Conservation (phyloP, 2,888 invertebrate species). For the Andrena hattorfiana region DNA sequence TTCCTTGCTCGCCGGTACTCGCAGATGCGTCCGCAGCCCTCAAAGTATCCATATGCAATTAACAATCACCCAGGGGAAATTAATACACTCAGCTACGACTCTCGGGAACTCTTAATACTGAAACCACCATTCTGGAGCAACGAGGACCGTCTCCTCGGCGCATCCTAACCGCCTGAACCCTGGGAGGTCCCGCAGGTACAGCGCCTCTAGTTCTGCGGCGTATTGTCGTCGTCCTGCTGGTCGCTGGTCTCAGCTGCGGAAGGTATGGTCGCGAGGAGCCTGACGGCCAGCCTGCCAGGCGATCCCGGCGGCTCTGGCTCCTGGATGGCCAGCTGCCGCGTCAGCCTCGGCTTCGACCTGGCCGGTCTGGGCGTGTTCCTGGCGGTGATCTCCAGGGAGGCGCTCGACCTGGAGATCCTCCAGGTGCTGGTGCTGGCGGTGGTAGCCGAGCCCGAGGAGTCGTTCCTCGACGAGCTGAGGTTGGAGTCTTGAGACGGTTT, state of each 20-base stretch:
- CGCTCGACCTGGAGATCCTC: conserved; percentile 94
- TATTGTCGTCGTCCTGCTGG: conserved; percentile 88
- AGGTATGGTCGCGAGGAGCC: conserved; percentile 90
- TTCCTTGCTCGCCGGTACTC: not conserved
- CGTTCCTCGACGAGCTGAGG: conserved; percentile 95
- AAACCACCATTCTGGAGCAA: conserved; percentile 42
- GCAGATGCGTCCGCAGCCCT: not conserved
- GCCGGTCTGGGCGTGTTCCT: conserved; percentile 78
- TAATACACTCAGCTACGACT: conserved; percentile 11
- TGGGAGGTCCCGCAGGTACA: not conserved
- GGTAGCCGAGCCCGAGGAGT: conserved; percentile 95
- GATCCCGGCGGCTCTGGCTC: conserved; percentile 90
- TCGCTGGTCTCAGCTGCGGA: conserved; percentile 91
- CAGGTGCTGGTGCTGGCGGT: conserved; percentile 96
- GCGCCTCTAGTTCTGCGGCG: conserved; percentile 44
- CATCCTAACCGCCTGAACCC: conserved; percentile 5
- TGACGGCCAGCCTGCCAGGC: conserved; percentile 86
- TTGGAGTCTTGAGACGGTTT: conserved; percentile 97
- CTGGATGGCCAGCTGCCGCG: conserved; percentile 92
- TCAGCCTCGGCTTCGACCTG: conserved; percentile 90
- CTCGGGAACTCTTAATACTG: conserved; percentile 56
- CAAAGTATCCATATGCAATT: no score
- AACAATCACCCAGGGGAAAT: no score
- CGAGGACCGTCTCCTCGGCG: conserved; percentile 7
- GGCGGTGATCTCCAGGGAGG: conserved; percentile 86